Conservation (phyloP, 2,797 vertebrate species). For the Oreochromis mossambicus region DNA sequence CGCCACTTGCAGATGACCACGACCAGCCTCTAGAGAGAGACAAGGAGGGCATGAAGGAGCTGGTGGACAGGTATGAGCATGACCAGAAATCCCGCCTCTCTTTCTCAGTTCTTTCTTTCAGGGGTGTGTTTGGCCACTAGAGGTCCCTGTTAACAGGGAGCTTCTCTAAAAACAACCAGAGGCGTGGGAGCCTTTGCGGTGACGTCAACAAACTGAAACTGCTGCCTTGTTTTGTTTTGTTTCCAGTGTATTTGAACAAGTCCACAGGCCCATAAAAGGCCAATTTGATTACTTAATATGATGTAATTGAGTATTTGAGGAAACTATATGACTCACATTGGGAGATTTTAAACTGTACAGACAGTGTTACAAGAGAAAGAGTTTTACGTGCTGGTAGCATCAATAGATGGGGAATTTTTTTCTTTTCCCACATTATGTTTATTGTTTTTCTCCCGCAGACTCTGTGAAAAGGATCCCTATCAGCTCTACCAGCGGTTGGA, state of each 20-base stretch:
- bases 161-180: neutral
- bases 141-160: neutral
- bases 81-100: neutral
- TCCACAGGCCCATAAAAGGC: neutral
- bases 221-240: neutral
- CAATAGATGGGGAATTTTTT: neutral
- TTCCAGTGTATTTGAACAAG: neutral
- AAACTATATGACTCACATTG: neutral
- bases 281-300: neutral
- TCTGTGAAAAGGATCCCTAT: constrained; percentile 96
- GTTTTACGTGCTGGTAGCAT: neutral
- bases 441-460: constrained; percentile 65
- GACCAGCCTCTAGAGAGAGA: constrained; percentile 91
- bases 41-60: constrained; percentile 93
- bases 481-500: constrained; percentile 98
- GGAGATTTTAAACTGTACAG: neutral
- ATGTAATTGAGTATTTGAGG: neutral
- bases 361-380: neutral
- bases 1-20: constrained; percentile 89
- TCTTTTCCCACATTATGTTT: neutral
- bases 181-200: neutral
- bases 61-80: constrained; percentile 87
- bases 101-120: neutral
- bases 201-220: neutral
- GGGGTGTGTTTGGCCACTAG: constrained; percentile 40